Base-by-base conservation (phyloP, 2,888 invertebrate species). In the Leucoptera coffeella region DNA sequence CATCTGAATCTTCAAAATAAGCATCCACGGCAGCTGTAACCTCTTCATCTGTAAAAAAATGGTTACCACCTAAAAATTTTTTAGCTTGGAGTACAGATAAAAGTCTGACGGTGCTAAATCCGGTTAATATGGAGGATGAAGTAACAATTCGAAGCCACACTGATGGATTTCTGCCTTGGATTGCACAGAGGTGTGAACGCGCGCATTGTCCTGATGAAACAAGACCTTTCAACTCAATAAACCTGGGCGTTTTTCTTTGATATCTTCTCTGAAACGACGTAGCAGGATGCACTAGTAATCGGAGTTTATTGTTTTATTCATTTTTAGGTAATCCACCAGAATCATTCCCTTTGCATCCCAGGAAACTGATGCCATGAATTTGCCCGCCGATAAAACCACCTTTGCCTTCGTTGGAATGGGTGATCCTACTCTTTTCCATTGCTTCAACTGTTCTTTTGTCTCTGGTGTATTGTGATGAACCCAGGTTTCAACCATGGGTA, bases 391-490 rank as follows among this genome's bases (percentile, higher is more conserved):
- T 14, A 27, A 22, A 30, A 27, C 22, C 15, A 22, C 2, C 22
- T 30, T 30, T 13, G 27, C 30, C 15, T 30, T 30, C 9, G 28
- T 30, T 10, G 29, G 25, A 10, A 25, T 2, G 9, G 22, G 27
- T 29, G 14, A 14, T 11, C 20, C 29, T 9, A 20, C 5, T 19
- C 23, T 22, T 27, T 14, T 29, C 29, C 28, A 31, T 19, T 35
- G 30, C 23, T 31, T 31, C 6, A 30, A 29, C 20, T 35, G 23
- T 31, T 25, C 11, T 28, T 32, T 29, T 4, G 33, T 10, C 23
- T 34, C 34, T 9, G 31, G 30, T 23, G 29, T 32, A 27, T 14
- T 13, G 32, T 29, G 12, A 14, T 27, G 26, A 19, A 22, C 19
- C 32, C 27, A 29, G 4, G 27, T 28, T 12, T 23, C 4, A 4